Base-by-base conservation (phyloP, 2,888 invertebrate species). In the Perithous albicinctus region DNA sequence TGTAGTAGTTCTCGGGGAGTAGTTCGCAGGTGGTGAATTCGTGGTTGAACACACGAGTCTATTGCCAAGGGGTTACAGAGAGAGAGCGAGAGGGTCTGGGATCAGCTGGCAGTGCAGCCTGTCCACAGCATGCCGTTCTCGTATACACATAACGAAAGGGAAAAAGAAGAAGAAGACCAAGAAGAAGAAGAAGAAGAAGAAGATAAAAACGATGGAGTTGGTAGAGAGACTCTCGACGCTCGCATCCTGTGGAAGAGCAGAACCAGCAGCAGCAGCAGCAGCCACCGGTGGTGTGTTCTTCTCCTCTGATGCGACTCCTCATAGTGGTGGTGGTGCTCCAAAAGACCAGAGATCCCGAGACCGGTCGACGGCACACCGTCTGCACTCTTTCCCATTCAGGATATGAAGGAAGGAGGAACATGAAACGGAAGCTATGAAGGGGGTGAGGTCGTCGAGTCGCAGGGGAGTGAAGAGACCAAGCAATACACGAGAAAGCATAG, bases 71-170 rank as follows among this genome's bases (percentile, higher is more conserved):
- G 86, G 85, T 87, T 87, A 87, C 75, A 89, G 87, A 69, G 77
- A 89, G 87, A 69, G 77, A 67, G 51, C 10, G 46, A 83, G 81
- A 80, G 70, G 64, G 51, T 64, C 51, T 72, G 78, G 80, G 88
- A 89, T 89, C 89, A 89, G 89, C 89, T 89, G 89, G 88, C 89
- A 48, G 78, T 82, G 56, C 73, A 48, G 75, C 67, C 77, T 74
- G 77, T 64, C 56, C 54, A 67, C 32, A 48, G 56, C 61, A 72
- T 59, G 61, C 23, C 66, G 59, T n/a, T n/a, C 54, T 29, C 48
- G 38, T 29, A 70, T 46, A 48, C 18, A 61, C 32, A 61, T 23
- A 63, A 46, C 41, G 63, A 75, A 70, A 56, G 69, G 72, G 48
- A 41, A 67, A 51, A 59, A 54, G 66, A 54, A n/a, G n/a, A n/a